Evolutionary conservation across 2,888 invertebrate species (phyloP), one percentile per base, ranked within the genome.

Genomic region (Mycogona germanica): DNA sequence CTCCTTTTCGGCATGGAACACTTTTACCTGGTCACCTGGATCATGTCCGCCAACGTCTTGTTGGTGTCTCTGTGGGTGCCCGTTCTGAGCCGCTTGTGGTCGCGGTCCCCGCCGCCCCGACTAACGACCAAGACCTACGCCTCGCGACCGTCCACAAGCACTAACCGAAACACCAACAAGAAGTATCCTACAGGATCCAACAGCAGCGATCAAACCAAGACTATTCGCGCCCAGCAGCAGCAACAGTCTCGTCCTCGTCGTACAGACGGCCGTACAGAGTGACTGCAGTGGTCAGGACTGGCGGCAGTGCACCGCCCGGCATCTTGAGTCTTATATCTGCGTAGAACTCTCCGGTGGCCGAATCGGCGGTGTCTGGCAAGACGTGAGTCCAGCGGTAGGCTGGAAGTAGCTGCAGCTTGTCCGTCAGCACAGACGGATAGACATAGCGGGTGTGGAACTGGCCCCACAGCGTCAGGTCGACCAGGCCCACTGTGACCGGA

Each of bases 1-100:
- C 29, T 47, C n/a, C 9, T 47, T 28, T 47, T 47, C 30, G 30
- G 29, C 21, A 4, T 29, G n/a, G 47, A 47, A 28, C 47, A 21
- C 17, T 29, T 47, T 5, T 29, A 47, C n/a, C 4, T 25, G 17
- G 23, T 28, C 21, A 17, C 30, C 12, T 47, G 47, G 47, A 14
- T 47, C 14, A 17, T 47, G 47, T 7, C 47, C 3, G 4, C 23
- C 5, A 21, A 47, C n/a, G 17, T n/a, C n/a, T n/a, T n/a, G n/a
- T n/a, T n/a, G n/a, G n/a, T n/a, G n/a, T n/a, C n/a, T n/a, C n/a
- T n/a, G n/a, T n/a, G n/a, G n/a, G n/a, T n/a, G n/a, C n/a, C n/a
- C n/a, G n/a, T n/a, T n/a, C n/a, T n/a, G n/a, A n/a, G n/a, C n/a
- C n/a, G n/a, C n/a, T n/a, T n/a, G n/a, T n/a, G n/a, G n/a, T n/a